phyloP scores from a whole-genome alignment of 2,888 invertebrate species.

The Cylindroiulus punctatus region DNA sequence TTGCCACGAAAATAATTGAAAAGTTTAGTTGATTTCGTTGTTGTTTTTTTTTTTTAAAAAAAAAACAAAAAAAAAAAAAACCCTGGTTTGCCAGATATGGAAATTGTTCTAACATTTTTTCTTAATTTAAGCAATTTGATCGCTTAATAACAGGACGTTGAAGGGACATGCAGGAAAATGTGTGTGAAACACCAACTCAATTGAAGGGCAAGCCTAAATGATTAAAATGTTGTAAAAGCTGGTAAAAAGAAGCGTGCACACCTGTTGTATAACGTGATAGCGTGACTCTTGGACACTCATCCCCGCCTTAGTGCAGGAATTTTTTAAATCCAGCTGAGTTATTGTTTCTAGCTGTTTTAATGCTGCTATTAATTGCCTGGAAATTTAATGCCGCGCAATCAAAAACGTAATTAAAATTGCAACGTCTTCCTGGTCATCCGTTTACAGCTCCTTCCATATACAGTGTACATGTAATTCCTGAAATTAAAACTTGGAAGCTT shows the following conservation, averaged over 20 bases:
- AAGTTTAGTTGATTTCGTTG: background rate
- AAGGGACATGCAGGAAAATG: no score
- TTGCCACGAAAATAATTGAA: background rate
- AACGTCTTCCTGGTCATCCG: background rate
- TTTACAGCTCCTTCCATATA: no score
- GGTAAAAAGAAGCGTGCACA: background rate
- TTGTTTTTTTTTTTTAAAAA: background rate
- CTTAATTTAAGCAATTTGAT: no score
- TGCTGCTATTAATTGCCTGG: background rate
- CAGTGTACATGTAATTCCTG: no score
- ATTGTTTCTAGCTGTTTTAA: background rate
- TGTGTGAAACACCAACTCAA: no score
- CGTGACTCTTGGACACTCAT: background rate
- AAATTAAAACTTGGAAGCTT: slow-evolving; percentile 19
- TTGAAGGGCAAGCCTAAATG: no score
- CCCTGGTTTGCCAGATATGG: no score
- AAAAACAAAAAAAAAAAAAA: no score
- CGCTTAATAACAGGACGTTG: no score
- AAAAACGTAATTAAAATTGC: slow-evolving; percentile 11
- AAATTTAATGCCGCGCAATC: background rate
- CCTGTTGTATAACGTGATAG: background rate
- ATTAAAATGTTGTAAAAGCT: background rate
- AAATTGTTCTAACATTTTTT: background rate
- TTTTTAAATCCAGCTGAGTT: background rate
- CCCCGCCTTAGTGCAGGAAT: background rate